Evolutionary conservation across 2,888 invertebrate genomes (phyloP), one percentile per base, ranked within the genome.

Genomic region (Pristionchus entomophagus): DNA sequence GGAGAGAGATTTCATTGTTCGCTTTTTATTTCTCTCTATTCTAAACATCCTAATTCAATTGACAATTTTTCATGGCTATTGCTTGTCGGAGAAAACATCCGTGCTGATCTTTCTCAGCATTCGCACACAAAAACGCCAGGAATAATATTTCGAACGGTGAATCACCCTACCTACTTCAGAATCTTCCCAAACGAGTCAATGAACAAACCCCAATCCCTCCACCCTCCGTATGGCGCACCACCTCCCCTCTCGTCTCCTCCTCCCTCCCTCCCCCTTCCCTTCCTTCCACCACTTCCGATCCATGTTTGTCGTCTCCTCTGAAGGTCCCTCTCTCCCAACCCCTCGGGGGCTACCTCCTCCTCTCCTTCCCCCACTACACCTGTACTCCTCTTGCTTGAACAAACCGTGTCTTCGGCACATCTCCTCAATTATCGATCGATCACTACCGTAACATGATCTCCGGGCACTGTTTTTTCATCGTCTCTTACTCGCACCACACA

Each of bases 351-450:
- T 62, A 35, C 65, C 62, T 22, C 51, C 35, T 82, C 65, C 62
- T 51, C 32, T 56, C 85, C 81, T 59, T 53, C 56, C 59, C 62
- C 29, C 78, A 82, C 86, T 86, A 45, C 56, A 83, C 77, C 78
- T 86, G 26, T 86, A 41, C 80, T 35, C 29, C 69, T 6, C 51
- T 59, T 45, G 14, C 77, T 41, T 73, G 73, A 17, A 2, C 73
- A 73, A 73, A 73, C 73, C 73, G 38, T n/a, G 19, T 14, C n/a
- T 22, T 35, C 45, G n/a, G 26, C n/a, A n/a, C n/a, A n/a, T n/a
- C n/a, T n/a, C n/a, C 17, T 73, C 73, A n/a, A 56, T 56, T 22
- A 56, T 56, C 56, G 56, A 73, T 73, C 73, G 5, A 56, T n/a
- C n/a, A n/a, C n/a, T 56, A 56, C 56, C 56, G 45, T 45, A 45